Evolutionary conservation across 2,113 vertebrate species (phyloP).

Genomic region (Corythaixoides concolor): DNA sequence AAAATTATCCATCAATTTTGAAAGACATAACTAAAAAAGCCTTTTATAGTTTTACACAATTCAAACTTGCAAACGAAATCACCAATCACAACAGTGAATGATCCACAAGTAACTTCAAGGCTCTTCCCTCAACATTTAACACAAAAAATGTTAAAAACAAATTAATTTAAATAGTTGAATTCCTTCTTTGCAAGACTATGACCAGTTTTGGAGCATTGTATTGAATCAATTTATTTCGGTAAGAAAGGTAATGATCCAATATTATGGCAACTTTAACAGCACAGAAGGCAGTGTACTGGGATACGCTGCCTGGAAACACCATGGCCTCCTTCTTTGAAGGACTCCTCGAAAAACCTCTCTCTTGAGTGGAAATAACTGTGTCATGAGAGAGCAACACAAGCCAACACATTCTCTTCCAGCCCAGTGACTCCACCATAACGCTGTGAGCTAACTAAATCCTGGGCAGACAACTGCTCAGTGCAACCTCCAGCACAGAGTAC

Average conservation of each 20-base stretch:
- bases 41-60: background rate
- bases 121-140: background rate
- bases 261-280: background rate
- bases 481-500: background rate
- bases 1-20: background rate
- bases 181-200: background rate
- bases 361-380: background rate
- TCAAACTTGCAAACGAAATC: background rate
- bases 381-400: background rate
- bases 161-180: background rate
- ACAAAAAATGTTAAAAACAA: background rate
- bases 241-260: background rate
- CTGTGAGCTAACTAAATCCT: background rate
- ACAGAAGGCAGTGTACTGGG: background rate
- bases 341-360: background rate
- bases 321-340: background rate
- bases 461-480: background rate
- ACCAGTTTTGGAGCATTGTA: background rate
- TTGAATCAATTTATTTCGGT: background rate
- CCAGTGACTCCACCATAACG: background rate
- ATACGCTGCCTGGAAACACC: fast-evolving
- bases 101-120: background rate
- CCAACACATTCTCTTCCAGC: background rate
- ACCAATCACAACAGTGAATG: background rate
- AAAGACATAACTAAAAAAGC: background rate